Conservation (phyloP, 1,140 invertebrate genomes). For the Solen grandis region DNA sequence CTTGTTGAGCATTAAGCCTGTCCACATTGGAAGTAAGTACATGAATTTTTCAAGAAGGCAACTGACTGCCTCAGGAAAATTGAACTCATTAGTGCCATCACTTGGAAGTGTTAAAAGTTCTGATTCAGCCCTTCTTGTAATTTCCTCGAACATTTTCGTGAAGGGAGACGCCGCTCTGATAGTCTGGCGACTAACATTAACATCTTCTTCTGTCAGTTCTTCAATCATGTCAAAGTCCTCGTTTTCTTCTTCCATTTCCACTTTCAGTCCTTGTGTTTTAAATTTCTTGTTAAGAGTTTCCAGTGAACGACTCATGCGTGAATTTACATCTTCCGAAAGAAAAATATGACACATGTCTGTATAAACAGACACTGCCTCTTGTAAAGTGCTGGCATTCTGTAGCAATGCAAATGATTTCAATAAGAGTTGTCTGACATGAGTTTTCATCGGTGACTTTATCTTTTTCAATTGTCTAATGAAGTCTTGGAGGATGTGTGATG, state of each 20-base stretch:
- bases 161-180: slow-evolving; percentile 11
- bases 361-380: neutral
- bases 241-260: neutral
- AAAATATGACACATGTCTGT: too few relatives aligned
- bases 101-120: neutral
- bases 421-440: neutral
- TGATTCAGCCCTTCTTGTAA: neutral
- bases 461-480: slow-evolving; percentile 2
- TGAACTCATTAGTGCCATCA: neutral
- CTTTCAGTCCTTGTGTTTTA: neutral
- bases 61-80: neutral
- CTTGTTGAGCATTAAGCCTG: neutral
- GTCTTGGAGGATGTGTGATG: too few relatives aligned
- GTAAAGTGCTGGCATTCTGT: too few relatives aligned
- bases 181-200: neutral
- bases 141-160: neutral
- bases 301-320: neutral
- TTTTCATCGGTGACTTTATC: neutral
- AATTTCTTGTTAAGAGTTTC: neutral
- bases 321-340: neutral
- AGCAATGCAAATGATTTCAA: too few relatives aligned
- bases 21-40: neutral
- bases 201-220: neutral
- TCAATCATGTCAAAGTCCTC: neutral
- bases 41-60: neutral